Evolutionary conservation across 2,113 vertebrate species (phyloP).

Genomic region (Coregonus clupeaformis): DNA sequence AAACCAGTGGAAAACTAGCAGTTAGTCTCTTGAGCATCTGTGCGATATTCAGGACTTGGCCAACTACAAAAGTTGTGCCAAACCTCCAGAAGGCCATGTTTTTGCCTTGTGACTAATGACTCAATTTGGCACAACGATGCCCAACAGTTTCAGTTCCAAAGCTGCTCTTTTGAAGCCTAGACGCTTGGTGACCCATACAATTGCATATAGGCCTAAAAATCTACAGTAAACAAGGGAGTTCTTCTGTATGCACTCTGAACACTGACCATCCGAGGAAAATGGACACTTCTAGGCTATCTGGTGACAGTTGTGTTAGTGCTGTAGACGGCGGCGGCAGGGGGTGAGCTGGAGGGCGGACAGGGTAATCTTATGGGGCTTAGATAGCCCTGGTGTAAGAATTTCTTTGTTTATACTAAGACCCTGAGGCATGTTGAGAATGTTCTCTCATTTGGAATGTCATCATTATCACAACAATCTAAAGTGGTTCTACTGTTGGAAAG

Average conservation of each 20-base stretch:
- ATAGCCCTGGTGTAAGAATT: neutral
- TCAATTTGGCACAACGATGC: slow-evolving; percentile 21
- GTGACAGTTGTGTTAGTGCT: slow-evolving; percentile 1
- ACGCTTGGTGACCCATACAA: slow-evolving; percentile 18
- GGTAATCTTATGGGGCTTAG: slow-evolving; percentile 5
- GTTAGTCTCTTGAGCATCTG: neutral
- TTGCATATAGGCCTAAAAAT: neutral
- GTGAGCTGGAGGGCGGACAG: neutral
- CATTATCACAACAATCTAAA: neutral
- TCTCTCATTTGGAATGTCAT: neutral
- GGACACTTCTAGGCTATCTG: neutral
- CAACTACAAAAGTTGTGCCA: slow-evolving; percentile 8
- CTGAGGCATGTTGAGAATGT: neutral
- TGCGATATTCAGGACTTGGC: neutral
- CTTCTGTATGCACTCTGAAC: neutral
- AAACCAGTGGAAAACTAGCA: neutral
- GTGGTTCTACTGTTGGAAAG: neutral
- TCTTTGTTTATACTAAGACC: slow-evolving; percentile 11
- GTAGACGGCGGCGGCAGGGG: neutral
- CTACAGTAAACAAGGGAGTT: neutral
- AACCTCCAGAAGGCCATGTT: slow-evolving; percentile 30
- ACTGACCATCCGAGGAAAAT: neutral
- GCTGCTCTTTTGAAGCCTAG: slow-evolving; percentile 8
- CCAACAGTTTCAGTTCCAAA: slow-evolving; percentile 13
- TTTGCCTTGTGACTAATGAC: slow-evolving; percentile 31